phyloP scores from a whole-genome alignment of 2,888 invertebrate genomes.

The Yponomeuta evonymella region DNA sequence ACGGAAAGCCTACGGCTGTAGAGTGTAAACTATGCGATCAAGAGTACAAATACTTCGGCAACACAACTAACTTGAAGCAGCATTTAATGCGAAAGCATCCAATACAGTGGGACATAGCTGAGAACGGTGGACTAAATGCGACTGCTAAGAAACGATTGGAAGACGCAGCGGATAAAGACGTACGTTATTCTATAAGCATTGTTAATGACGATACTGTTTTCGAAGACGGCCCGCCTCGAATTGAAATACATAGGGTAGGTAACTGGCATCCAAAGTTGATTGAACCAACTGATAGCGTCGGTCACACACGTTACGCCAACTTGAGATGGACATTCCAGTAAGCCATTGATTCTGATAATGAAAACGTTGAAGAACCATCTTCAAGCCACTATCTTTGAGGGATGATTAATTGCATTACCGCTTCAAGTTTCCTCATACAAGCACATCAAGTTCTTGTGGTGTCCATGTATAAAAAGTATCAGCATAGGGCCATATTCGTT shows the following conservation, averaged over 20 bases:
- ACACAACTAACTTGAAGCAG: conserved; percentile 62
- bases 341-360: too few relatives aligned
- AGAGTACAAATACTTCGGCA: conserved; percentile 67
- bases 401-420: too few relatives aligned
- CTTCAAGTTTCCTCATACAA: too few relatives aligned
- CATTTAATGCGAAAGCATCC: conserved; percentile 66
- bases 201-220: conserved; percentile 39
- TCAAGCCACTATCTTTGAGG: too few relatives aligned
- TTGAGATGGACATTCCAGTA: too few relatives aligned
- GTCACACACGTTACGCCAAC: background rate
- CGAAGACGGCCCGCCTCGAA: conserved; percentile 45
- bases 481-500: too few relatives aligned
- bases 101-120: conserved; percentile 63
- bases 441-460: too few relatives aligned
- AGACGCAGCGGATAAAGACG: conserved; percentile 41
- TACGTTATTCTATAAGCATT: conserved; percentile 62
- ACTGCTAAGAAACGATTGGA: conserved; percentile 32
- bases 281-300: background rate
- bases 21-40: conserved; percentile 67
- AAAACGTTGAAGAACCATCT: too few relatives aligned
- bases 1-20: conserved; percentile 55
- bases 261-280: conserved; percentile 27
- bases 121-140: conserved; percentile 53
- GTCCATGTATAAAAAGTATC: too few relatives aligned
- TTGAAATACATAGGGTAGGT: conserved; percentile 62